These are phyloP conservation scores for Rhopalosiphum padi DNA, from an alignment of 1,140 invertebrate species.

Conservation along the genomic window DNA sequence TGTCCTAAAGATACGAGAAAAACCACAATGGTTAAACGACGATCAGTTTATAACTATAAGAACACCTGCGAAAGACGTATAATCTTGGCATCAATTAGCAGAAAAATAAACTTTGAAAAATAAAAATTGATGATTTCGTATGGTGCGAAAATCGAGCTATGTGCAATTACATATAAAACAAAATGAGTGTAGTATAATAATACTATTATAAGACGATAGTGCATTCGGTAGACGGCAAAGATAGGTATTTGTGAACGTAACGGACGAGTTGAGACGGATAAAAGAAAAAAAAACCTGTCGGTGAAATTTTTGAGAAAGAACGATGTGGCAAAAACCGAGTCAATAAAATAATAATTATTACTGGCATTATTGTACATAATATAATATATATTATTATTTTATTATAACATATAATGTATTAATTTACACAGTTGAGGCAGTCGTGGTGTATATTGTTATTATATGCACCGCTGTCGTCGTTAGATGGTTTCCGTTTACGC, in stretches of 20 bases:
- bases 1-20: no score
- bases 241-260: neutral
- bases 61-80: no score
- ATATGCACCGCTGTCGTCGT: neutral
- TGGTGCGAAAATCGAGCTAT: no score
- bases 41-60: no score
- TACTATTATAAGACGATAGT: no score
- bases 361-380: neutral
- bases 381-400: neutral
- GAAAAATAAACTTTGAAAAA: no score
- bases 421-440: neutral
- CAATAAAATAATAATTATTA: neutral
- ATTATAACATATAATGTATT: neutral
- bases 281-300: neutral
- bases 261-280: neutral
- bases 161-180: no score
- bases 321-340: neutral
- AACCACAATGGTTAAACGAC: no score
- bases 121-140: no score
- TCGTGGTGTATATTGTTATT: neutral
- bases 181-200: no score
- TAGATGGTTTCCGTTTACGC: neutral
- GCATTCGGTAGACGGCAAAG: neutral
- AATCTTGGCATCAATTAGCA: no score
- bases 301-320: conserved; percentile 27